phyloP scores from a whole-genome alignment of 1,140 invertebrate species.

The Drosophila pallidifrons region DNA sequence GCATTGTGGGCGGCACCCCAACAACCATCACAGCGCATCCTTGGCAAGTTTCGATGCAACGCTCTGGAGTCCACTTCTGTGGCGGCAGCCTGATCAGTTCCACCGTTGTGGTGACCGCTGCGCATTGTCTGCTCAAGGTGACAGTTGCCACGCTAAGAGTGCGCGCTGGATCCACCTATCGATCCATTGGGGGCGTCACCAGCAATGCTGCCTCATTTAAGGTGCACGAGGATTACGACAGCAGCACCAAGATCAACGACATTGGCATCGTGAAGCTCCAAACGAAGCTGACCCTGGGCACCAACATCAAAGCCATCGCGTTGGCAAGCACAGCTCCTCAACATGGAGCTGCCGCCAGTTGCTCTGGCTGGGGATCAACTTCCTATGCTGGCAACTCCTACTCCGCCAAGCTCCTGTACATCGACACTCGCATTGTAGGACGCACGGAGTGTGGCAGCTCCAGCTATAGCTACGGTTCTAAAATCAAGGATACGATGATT shows the following conservation, averaged over 20 bases:
- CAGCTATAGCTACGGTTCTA: conserved; percentile 60
- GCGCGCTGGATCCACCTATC: conserved; percentile 54
- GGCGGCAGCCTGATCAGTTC: conserved; percentile 86
- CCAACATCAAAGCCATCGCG: conserved; percentile 80
- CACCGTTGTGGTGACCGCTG: conserved; percentile 77
- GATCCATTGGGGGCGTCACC: conserved; percentile 48
- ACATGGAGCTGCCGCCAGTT: conserved; percentile 51
- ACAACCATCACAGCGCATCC: conserved; percentile 53
- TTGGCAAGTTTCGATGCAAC: conserved; percentile 68
- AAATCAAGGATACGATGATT: conserved; percentile 60
- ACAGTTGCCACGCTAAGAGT: conserved; percentile 39
- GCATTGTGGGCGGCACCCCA: conserved; percentile 64
- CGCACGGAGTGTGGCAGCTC: conserved; percentile 48
- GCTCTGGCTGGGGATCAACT: conserved; percentile 85
- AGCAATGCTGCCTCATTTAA: conserved; percentile 49
- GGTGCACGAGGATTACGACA: conserved; percentile 55
- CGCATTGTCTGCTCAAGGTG: conserved; percentile 52
- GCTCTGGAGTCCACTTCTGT: conserved; percentile 83
- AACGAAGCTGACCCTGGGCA: conserved; percentile 60
- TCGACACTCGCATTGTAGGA: conserved; percentile 61
- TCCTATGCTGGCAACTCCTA: conserved; percentile 15
- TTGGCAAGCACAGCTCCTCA: conserved; percentile 62
- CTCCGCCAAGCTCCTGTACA: conserved; percentile 51
- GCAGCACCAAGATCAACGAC: conserved; percentile 79
- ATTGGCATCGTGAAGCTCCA: conserved; percentile 85